Percentiles rank a stretch among this genome's conserved stretches.
These are phyloP conservation scores for Merluccius polli DNA, from an alignment of 2,797 vertebrate species.

Conservation along the genomic window DNA sequence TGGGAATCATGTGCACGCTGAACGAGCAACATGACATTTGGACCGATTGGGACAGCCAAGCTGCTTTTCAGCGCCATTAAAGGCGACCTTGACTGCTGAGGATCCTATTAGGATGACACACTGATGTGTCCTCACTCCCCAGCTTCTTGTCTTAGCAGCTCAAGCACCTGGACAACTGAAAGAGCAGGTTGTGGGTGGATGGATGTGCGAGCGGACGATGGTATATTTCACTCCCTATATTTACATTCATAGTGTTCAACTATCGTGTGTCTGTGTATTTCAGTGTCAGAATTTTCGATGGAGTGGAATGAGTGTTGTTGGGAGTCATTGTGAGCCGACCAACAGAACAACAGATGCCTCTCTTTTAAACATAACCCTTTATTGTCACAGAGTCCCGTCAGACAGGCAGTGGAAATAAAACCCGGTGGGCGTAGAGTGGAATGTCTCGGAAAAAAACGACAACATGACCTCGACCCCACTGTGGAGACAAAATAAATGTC, in stretches of 20 bases:
- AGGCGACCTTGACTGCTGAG: no score
- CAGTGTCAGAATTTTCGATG: not conserved
- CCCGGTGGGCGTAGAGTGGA: not conserved
- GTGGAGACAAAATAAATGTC: not conserved
- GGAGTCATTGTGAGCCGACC: not conserved
- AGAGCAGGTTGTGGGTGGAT: not conserved
- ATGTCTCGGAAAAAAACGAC: not conserved
- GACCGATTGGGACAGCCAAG: no score
- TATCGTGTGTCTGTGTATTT: no score
- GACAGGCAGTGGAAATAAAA: not conserved
- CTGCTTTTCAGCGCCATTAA: no score
- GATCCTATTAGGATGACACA: not conserved
- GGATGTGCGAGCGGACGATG: not conserved
- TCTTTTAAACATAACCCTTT: not conserved
- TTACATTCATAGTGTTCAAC: not conserved
- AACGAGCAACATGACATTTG: no score
- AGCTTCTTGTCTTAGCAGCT: not conserved
- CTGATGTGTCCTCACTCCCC: not conserved
- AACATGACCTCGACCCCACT: not conserved
- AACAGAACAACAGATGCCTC: slow-evolving; percentile 1
- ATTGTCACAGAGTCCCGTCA: not conserved
- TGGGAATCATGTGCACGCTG: no score
- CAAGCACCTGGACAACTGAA: no score
- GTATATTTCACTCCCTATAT: not conserved
- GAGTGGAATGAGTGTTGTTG: not conserved